A percentile compares a stretch with the other conserved stretches of the same genome.
phyloP scores from a whole-genome alignment of 2,797 vertebrate species.

The Morelia viridis region DNA sequence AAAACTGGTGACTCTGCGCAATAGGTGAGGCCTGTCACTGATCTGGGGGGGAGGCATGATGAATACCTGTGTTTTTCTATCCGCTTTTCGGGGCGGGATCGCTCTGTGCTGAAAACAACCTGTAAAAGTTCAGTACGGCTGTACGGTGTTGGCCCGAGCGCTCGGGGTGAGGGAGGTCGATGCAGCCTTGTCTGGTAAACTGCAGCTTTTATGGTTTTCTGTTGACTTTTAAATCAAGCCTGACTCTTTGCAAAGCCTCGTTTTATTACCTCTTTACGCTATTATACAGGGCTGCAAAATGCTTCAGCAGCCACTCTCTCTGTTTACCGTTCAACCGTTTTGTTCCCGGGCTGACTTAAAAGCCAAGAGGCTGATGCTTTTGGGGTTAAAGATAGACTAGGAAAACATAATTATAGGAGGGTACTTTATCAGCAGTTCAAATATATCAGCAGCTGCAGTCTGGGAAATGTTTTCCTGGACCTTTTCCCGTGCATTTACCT shows the following conservation, averaged over 20 bases:
- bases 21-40: not conserved
- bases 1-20: not conserved
- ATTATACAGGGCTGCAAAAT: not conserved
- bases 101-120: not conserved
- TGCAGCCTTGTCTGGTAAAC: not conserved
- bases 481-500: not conserved
- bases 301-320: not conserved
- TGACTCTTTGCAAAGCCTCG: not conserved
- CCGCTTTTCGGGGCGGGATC: not conserved
- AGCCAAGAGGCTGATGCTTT: not conserved
- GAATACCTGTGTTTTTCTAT: not conserved
- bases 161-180: not conserved
- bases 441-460: not conserved
- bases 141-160: fast-evolving
- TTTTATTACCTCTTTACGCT: not conserved
- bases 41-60: not conserved
- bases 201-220: not conserved
- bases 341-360: not conserved
- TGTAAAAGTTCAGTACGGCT: not conserved
- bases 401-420: not conserved
- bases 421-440: not conserved
- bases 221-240: not conserved
- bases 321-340: not conserved
- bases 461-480: not conserved
- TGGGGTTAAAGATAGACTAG: not conserved